Evolutionary conservation across 2,797 vertebrate species (phyloP).

Genomic region (Acanthurus tractus): DNA sequence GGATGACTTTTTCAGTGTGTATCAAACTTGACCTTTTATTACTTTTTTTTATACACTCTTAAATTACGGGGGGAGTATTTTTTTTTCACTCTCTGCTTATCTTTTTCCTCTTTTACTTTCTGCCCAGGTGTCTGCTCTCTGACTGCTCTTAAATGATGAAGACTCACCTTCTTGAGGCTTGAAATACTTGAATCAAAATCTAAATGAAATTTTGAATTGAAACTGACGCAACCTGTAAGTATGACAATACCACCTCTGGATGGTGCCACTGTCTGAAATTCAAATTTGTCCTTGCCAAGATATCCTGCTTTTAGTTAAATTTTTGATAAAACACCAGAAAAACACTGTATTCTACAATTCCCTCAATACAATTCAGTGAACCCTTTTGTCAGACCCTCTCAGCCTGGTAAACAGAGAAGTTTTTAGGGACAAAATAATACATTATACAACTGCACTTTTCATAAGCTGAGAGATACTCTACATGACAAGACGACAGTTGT

Average conservation of each 20-base stretch:
- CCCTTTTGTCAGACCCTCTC: background rate
- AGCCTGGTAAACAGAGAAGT: background rate
- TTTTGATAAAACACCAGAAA: no score
- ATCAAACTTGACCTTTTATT: background rate
- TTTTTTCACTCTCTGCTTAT: background rate
- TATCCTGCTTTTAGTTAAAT: background rate
- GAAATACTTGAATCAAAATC: background rate
- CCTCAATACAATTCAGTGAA: background rate
- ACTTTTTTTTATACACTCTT: background rate
- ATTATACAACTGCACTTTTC: background rate
- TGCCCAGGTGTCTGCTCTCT: background rate
- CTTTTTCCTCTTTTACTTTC: background rate
- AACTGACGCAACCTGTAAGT: background rate
- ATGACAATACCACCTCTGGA: background rate
- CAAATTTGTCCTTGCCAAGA: background rate
- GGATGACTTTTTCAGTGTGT: background rate
- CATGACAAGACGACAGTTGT: background rate
- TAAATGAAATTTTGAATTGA: no score
- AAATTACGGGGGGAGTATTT: background rate
- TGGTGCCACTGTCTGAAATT: background rate
- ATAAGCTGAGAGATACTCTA: background rate
- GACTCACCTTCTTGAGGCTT: background rate
- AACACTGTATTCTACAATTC: background rate
- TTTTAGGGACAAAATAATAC: no score
- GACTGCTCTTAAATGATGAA: background rate